These are phyloP conservation scores for Shargacucullia verbasci DNA, from an alignment of 2,888 invertebrate genomes.

Conservation along the genomic window DNA sequence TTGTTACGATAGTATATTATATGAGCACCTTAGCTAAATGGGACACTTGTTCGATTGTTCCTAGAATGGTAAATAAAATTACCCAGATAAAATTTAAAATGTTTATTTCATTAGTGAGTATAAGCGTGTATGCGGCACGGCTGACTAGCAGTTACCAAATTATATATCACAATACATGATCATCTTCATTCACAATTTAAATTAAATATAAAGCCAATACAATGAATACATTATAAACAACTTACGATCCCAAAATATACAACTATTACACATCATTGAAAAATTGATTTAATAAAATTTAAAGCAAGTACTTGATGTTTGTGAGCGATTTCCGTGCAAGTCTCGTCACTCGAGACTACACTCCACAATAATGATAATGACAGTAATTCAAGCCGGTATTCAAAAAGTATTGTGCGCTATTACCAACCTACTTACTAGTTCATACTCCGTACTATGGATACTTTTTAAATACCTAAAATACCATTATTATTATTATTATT, in stretches of 20 bases:
- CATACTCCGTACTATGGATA: conserved; percentile 62
- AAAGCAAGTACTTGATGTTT: conserved; percentile 24
- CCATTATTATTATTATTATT: conserved; percentile 72
- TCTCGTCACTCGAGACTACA: not conserved
- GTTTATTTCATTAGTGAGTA: conserved; percentile 86
- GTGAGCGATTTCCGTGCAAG: conserved; percentile 20
- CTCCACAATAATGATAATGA: conserved; percentile 40
- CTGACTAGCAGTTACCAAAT: conserved; percentile 85
- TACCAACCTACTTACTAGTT: conserved; percentile 77
- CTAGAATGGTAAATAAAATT: conserved; percentile 34
- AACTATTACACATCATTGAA: conserved; percentile 38
- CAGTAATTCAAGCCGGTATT: conserved; percentile 31
- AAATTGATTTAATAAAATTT: conserved; percentile 46
- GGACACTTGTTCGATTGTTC: no score
- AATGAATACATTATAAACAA: conserved; percentile 54
- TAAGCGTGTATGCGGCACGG: conserved; percentile 88
- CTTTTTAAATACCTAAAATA: conserved; percentile 77
- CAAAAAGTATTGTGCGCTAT: conserved; percentile 79
- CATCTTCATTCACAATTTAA: conserved; percentile 63
- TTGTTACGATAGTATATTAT: no score
- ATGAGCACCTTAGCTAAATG: no score
- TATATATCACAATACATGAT: conserved; percentile 83
- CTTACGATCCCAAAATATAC: conserved; percentile 51
- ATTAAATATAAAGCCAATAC: conserved; percentile 61
- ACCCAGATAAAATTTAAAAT: conserved; percentile 70